Evolutionary conservation across 2,797 vertebrate genomes (phyloP), one percentile per base, ranked within the genome.

Genomic region (Pogonophryne albipinna): DNA sequence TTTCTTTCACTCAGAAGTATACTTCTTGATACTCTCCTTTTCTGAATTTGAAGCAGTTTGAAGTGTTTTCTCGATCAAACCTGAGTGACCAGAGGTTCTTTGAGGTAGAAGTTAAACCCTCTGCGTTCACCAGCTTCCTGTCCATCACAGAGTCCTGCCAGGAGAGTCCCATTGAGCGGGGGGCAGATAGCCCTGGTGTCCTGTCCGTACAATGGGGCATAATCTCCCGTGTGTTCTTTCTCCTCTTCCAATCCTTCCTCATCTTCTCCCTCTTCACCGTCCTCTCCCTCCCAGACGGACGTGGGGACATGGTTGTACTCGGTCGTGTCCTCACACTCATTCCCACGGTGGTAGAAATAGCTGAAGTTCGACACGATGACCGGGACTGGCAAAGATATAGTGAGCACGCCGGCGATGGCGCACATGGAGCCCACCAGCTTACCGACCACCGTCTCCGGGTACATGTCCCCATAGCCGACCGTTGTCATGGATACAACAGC

Each of bases 281-380:
- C 76, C 1, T 85, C 87, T 1, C 46, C 81, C 1, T 94, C 93
- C 91, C 96, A 97, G 14, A 97, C 90, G 0, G 93, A 94, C 0
- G 95, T 96, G 83, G 90, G 76, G 74, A 97, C 89, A 0, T 98
- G 97, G 6, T 85, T 88, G 84, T 93, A 97, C 77, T 95, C 91
- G 0, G 93, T 93, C 0, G 82, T 94, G 57, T 96, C 96, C 85
- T 95, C 96, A 0, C 95, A 95, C 78, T 97, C 96, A 44, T 91
- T 96, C 85, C 94, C 97, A 2, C 97, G 89, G 85, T 98, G 97
- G 86, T 99, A 98, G 93, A 98, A 98, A 82, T 97, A 98, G 89
- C 97, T 98, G 90, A 98, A 98, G 88, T 98, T 98, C 83, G 97
- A 98, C 81, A 98, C 97, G 0, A 98, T 98, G 85, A 98, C 97